Percentiles rank a stretch among this genome's conserved stretches.
Evolutionary conservation across 2,888 invertebrate genomes (phyloP).

Genomic region (Andrena haemorrhoa): DNA sequence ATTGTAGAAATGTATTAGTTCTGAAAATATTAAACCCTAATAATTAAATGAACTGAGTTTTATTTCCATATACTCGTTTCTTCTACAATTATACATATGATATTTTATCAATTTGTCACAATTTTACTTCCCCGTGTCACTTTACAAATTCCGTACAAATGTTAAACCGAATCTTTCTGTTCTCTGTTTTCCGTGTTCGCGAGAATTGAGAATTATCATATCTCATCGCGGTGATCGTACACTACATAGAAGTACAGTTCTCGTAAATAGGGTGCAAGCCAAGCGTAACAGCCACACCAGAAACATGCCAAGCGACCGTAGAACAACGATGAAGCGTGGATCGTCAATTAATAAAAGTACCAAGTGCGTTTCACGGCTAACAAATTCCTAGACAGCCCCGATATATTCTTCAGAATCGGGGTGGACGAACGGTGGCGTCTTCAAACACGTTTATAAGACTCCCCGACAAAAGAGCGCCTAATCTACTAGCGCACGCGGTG

Average conservation of each 20-base stretch:
- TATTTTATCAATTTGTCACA: too few species aligned
- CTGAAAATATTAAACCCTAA: too few species aligned
- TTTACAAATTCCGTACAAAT: too few species aligned
- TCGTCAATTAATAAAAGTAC: neutral
- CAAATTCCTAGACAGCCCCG: neutral
- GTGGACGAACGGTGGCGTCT: neutral
- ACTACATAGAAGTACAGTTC: neutral
- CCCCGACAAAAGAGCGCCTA: slow-evolving; percentile 9
- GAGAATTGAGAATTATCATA: neutral
- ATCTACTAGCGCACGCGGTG: neutral
- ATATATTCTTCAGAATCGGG: neutral
- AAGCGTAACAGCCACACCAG: neutral
- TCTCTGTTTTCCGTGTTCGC: neutral
- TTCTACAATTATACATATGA: too few species aligned
- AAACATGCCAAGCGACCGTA: neutral
- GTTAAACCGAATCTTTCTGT: too few species aligned
- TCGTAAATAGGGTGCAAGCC: neutral
- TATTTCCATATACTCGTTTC: too few species aligned
- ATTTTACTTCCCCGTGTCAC: too few species aligned
- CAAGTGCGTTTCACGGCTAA: neutral
- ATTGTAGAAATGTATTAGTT: too few species aligned
- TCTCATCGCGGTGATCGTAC: neutral
- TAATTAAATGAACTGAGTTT: too few species aligned
- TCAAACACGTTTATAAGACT: neutral
- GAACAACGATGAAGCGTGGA: neutral